These are phyloP conservation scores for Lacerta bilineata DNA, from an alignment of 2,797 vertebrate genomes.

Conservation along the genomic window DNA sequence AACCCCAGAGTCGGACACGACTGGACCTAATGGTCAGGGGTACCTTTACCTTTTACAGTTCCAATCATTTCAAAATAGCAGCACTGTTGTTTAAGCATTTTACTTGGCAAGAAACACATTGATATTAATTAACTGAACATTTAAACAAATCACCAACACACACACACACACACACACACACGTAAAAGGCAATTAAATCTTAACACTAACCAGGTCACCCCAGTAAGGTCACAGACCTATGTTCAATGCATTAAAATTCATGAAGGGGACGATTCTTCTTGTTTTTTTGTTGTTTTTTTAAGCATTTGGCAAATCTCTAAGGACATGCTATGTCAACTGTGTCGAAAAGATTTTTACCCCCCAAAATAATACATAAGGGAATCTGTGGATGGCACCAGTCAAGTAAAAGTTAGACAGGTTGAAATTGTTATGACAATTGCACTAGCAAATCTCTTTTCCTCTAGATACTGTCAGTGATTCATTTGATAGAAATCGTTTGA, in stretches of 20 bases:
- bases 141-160: conserved; percentile 24
- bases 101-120: conserved; percentile 38
- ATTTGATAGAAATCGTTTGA: conserved; percentile 45
- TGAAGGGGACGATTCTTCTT: conserved; percentile 41
- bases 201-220: conserved; percentile 60
- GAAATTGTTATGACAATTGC: conserved; percentile 60
- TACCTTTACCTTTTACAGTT: conserved; percentile 22
- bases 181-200: conserved; percentile 63
- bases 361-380: conserved; percentile 39
- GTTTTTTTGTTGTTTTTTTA: background rate
- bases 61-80: background rate
- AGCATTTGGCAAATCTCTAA: conserved; percentile 55
- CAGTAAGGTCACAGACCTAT: conserved; percentile 64
- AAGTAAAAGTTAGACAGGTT: conserved; percentile 56
- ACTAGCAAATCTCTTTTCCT: conserved; percentile 46
- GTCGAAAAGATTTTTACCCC: conserved; percentile 48
- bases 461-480: conserved; percentile 21
- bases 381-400: conserved; percentile 34
- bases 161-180: background rate
- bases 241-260: conserved; percentile 58
- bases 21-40: too few species aligned
- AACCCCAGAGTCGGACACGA: too few species aligned
- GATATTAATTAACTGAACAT: conserved; percentile 49
- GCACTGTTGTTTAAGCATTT: background rate
- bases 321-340: conserved; percentile 52